Evolutionary conservation across 1,140 invertebrate species (phyloP).

Genomic region (Aphaenogaster rudis): DNA sequence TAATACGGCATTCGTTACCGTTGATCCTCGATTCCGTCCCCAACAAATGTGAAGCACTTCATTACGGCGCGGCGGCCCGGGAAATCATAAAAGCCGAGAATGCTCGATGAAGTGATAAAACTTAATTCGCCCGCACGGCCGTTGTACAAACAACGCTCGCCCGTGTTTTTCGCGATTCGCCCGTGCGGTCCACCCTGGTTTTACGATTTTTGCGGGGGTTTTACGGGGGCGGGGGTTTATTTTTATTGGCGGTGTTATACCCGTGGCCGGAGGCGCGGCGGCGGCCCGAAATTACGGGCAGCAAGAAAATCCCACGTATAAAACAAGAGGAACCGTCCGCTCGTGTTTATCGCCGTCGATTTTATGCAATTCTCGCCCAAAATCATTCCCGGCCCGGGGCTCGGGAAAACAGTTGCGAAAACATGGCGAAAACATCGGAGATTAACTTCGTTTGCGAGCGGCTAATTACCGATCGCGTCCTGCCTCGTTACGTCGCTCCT

Average conservation of each 20-base stretch:
- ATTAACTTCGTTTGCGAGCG: conserved; percentile 33
- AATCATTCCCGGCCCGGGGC: neutral
- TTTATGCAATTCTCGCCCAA: conserved; percentile 41
- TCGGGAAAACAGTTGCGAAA: conserved; percentile 21
- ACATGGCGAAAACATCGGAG: conserved; percentile 9
- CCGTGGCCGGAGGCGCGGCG: conserved; percentile 1
- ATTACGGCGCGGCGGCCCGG: conserved; percentile 37
- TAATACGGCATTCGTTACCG: conserved; percentile 1
- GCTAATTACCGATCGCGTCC: conserved; percentile 32
- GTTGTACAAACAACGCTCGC: conserved; percentile 41
- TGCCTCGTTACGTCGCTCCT: conserved; percentile 34
- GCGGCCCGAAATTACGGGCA: conserved; percentile 37
- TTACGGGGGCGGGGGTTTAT: conserved; percentile 30
- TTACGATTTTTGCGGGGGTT: conserved; percentile 43
- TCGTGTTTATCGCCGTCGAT: conserved; percentile 27
- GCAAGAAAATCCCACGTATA: conserved; percentile 36
- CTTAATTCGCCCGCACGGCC: conserved; percentile 51
- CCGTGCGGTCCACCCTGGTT: neutral
- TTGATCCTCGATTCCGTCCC: conserved; percentile 15
- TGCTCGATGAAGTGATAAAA: conserved; percentile 59
- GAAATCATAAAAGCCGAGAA: conserved; percentile 57
- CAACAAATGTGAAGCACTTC: conserved; percentile 26
- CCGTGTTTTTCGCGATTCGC: conserved; percentile 25
- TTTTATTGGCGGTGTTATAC: conserved; percentile 42
- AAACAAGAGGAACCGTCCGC: neutral